Evolutionary conservation across 2,113 vertebrate genomes (phyloP), one percentile per base, ranked within the genome.

Genomic region (Loxodonta africana): DNA sequence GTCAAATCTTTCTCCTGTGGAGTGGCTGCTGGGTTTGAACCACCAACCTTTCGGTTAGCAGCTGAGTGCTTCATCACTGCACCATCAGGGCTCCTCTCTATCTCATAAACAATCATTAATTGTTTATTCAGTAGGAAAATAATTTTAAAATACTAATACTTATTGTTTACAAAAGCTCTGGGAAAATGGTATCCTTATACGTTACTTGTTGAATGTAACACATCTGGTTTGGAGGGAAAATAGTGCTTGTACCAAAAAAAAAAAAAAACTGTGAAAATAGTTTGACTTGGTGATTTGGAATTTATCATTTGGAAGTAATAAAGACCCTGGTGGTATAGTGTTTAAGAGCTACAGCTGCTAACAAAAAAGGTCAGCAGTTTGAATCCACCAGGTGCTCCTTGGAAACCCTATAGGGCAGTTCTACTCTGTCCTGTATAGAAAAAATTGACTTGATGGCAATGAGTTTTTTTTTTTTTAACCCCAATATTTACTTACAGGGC

Each of bases 241-340:
- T 69, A 57, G 28, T 83, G 51, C 28, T 83, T 84, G 21, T 77
- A 69, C 46, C 80, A 83, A 85, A 91, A 87, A 92, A 89, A 93
- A 37, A 37, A 37, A 37, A 37, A 37, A 37, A 37, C 37, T 71
- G 37, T 89, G 41, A 8, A 83, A 67, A 28, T 69, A n/a, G 33
- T 78, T 93, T 74, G 86, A 81, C 76, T 12, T 21, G 30, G n/a
- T 51, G 14, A 33, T 53, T 83, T 91, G 1, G 33, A 77, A 94
- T 60, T 71, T 48, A 77, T 76, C 20, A 74, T 83, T 76, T 94
- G 18, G 28, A 96, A 88, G 69, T 90, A 76, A 74, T 81, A 94
- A 74, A 76, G 8, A 7, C 37, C 37, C 37, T 37, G 37, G 37
- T 37, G 37, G 37, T 2, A 37, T 2, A 37, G 37, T 37, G 37